Evolutionary conservation across 2,113 vertebrate genomes (phyloP).

Genomic region (Bambusicola thoracicus): DNA sequence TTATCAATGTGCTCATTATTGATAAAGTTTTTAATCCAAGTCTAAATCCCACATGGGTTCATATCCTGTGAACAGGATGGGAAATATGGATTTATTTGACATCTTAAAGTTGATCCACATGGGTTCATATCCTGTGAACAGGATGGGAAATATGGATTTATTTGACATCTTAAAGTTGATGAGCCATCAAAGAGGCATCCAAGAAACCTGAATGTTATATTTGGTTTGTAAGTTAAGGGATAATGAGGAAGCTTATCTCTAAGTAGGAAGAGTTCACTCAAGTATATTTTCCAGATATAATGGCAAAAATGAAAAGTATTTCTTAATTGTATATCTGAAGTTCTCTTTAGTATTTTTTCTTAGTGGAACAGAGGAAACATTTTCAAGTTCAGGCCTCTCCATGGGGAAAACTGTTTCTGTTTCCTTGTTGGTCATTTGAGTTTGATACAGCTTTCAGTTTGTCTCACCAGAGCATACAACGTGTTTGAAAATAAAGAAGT

Average conservation of each 20-base stretch:
- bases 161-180: background rate
- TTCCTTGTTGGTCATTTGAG: background rate
- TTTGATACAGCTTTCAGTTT: background rate
- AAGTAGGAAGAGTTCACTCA: background rate
- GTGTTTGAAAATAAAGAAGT: background rate
- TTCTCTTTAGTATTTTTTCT: background rate
- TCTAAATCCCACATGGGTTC: background rate
- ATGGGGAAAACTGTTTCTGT: background rate
- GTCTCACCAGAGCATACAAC: background rate
- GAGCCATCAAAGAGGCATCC: background rate
- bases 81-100: too few relatives aligned
- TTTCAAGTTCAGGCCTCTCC: background rate
- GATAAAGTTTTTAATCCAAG: background rate
- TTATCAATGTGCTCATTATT: background rate
- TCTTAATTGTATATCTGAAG: background rate
- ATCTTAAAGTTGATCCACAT: background rate
- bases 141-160: too few relatives aligned
- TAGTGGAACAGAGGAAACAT: background rate
- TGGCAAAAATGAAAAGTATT: background rate
- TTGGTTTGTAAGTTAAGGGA: background rate
- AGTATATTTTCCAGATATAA: background rate
- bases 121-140: too few relatives aligned
- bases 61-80: background rate
- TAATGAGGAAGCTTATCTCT: background rate
- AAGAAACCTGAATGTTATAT: background rate